Evolutionary conservation across 2,113 vertebrate species (phyloP), one percentile per base, ranked within the genome.

Genomic region (Dicerorhinus sumatrensis): DNA sequence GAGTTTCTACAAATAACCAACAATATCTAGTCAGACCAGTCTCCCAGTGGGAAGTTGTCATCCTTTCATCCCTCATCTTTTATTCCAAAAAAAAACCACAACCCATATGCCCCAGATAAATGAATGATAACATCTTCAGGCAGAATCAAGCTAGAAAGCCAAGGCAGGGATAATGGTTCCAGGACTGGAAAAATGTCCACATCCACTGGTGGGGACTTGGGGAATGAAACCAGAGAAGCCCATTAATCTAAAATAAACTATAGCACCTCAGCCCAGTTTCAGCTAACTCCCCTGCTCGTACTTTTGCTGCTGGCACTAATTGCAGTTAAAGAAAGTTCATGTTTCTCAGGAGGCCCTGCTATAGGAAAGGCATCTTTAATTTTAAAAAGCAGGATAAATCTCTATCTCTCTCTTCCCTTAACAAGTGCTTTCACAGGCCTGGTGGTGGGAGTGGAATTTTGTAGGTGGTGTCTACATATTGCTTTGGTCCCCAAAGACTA

Each of bases 301-400:
- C 63, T 94, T 92, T 73, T 29, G 14, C 51, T 72, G 79, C 73
- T 72, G 89, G 63, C 79, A n/a, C 39, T 51, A 90, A 88, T 51
- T 18, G 29, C 80, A 39, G 88, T 92, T 79, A 90, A 90, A 81
- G 42, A 83, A 79, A 96, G 79, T 89, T 95, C 84, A 46, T 80
- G 65, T 77, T 84, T 96, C 82, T 93, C 96, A 33, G 51, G 92
- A 86, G 93, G 31, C 72, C 56, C 48, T 33, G 17, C n/a, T 48
- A 75, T n/a, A 77, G 27, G 36, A 91, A 79, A 97, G 58, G 12
- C 51, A 23, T 92, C 92, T 97, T 95, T 89, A 96, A 94, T 93
- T 96, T 95, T 89, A 93, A 82, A 94, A 91, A 75, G 48, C n/a
- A 76, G 29, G 58, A 56, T 76, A 36, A 46, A 58, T 96, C 42